phyloP scores from a whole-genome alignment of 2,113 vertebrate species.

The Oophaga pumilio region DNA sequence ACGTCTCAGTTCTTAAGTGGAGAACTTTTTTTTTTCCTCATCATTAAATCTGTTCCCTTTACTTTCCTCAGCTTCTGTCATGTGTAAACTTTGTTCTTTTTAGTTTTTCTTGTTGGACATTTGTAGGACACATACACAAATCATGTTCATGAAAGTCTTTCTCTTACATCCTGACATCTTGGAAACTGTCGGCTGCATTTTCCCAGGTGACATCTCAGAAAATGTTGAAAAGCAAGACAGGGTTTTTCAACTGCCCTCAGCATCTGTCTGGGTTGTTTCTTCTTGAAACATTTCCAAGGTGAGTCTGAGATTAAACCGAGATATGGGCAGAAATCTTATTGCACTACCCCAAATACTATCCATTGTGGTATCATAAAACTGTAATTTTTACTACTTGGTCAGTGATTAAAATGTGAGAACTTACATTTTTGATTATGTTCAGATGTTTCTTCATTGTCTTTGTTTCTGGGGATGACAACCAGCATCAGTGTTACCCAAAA shows the following conservation, averaged over 20 bases:
- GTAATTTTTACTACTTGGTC: neutral
- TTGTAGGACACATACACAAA: conserved; percentile 22
- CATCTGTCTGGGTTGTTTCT: neutral
- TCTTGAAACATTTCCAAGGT: neutral
- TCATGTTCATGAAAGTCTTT: neutral
- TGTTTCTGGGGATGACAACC: neutral
- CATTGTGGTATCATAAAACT: neutral
- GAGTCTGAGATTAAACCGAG: neutral
- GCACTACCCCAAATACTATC: neutral
- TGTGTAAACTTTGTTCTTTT: conserved; percentile 10
- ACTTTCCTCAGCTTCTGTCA: neutral
- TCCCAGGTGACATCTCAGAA: neutral
- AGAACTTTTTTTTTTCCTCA: neutral
- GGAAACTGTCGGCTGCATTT: neutral
- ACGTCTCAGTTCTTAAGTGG: neutral
- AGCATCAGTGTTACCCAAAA: no score
- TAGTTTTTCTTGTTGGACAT: neutral
- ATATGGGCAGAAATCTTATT: neutral
- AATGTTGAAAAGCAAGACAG: neutral
- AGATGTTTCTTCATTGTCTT: neutral
- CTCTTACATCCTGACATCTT: neutral
- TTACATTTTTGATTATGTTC: neutral
- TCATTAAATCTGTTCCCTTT: neutral
- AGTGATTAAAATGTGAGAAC: neutral
- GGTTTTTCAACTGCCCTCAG: neutral